phyloP scores from a whole-genome alignment of 2,113 vertebrate species.

The Oostethus manadensis region DNA sequence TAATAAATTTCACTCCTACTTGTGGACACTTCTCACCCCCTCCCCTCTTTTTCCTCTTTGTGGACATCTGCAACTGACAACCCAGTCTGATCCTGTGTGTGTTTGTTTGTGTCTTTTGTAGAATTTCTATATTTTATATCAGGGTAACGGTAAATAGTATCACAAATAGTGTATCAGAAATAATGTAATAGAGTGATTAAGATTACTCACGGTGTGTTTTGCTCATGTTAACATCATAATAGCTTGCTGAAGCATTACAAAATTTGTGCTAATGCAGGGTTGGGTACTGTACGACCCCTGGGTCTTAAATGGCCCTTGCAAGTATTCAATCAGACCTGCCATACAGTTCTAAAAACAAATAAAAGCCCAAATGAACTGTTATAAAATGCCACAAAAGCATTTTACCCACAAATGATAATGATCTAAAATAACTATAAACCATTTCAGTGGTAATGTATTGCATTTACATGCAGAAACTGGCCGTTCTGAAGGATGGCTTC shows the following conservation, averaged over 20 bases:
- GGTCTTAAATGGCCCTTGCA: too few species aligned
- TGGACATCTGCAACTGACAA: conserved; percentile 47
- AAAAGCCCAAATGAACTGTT: too few species aligned
- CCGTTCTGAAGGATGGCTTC: conserved; percentile 88
- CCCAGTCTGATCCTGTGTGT: background rate
- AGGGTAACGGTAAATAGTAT: background rate
- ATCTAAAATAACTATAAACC: too few species aligned
- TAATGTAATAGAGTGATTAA: background rate
- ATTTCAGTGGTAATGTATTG: background rate
- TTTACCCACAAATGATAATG: too few species aligned
- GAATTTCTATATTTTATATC: background rate
- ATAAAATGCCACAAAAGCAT: too few species aligned
- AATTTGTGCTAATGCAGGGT: too few species aligned
- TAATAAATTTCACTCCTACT: conserved; percentile 36
- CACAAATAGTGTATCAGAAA: background rate
- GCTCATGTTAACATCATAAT: too few species aligned
- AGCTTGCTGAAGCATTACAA: too few species aligned
- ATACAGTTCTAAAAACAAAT: too few species aligned
- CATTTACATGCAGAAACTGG: conserved; percentile 78
- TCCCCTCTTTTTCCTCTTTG: background rate
- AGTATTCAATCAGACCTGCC: too few species aligned
- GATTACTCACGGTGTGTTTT: too few species aligned
- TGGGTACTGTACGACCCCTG: too few species aligned
- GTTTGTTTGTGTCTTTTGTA: background rate
- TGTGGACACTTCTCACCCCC: background rate